These are phyloP conservation scores for Beris chalybata DNA, from an alignment of 2,888 invertebrate genomes.

Conservation along the genomic window DNA sequence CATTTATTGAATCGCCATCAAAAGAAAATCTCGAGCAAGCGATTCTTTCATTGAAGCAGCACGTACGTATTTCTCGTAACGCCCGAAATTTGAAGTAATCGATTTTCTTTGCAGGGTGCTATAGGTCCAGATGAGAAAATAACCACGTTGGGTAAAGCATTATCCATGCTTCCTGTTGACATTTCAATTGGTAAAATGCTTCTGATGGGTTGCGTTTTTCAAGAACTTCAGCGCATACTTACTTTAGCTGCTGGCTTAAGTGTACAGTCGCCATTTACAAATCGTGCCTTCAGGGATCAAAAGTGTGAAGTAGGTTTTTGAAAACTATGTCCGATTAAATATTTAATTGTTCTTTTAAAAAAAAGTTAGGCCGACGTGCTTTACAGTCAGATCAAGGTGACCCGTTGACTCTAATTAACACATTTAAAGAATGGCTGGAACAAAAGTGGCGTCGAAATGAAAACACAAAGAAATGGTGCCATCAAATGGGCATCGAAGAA, in stretches of 20 bases:
- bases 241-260: slow-evolving; percentile 90
- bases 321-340: too few relatives aligned
- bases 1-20: slow-evolving; percentile 92
- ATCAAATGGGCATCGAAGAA: slow-evolving; percentile 88
- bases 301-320: slow-evolving; percentile 69
- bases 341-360: too few relatives aligned
- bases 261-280: slow-evolving; percentile 91
- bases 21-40: slow-evolving; percentile 83
- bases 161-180: slow-evolving; percentile 91
- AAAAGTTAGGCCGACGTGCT: slow-evolving; percentile 69
- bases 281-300: slow-evolving; percentile 80
- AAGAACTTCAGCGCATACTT: slow-evolving; percentile 84
- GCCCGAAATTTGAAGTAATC: not conserved
- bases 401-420: slow-evolving; percentile 84
- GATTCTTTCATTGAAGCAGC: slow-evolving; percentile 81
- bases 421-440: slow-evolving; percentile 86
- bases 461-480: slow-evolving; percentile 79
- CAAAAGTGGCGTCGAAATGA: slow-evolving; percentile 63
- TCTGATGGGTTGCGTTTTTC: slow-evolving; percentile 86
- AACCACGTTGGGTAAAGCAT: slow-evolving; percentile 81
- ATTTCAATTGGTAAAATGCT: slow-evolving; percentile 95
- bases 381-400: slow-evolving; percentile 96
- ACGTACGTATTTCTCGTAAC: slow-evolving; percentile 56
- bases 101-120: slow-evolving; percentile 66
- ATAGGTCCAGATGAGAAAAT: slow-evolving; percentile 77